These are phyloP conservation scores for Netelia virgata DNA, from an alignment of 2,888 invertebrate species.

Conservation along the genomic window DNA sequence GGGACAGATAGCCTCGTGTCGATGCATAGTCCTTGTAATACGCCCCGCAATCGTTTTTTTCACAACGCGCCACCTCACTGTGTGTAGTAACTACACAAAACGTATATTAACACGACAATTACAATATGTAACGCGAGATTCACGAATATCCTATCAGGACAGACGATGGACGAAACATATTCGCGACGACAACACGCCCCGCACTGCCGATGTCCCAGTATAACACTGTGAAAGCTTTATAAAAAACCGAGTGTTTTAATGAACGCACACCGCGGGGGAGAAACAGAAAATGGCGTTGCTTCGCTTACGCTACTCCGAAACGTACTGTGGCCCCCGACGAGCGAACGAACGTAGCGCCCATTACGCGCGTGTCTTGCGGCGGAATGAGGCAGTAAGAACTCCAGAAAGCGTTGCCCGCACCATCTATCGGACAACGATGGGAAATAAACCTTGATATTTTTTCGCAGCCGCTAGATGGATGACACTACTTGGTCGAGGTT, in stretches of 20 bases:
- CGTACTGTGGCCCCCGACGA: constrained; percentile 59
- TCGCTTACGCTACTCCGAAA: constrained; percentile 62
- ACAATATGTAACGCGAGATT: not conserved
- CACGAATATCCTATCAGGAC: not conserved
- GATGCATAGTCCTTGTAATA: constrained; percentile 75
- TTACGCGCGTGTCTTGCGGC: constrained; percentile 45
- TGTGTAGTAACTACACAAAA: constrained; percentile 1
- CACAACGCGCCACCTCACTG: constrained; percentile 58
- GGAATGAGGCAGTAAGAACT: constrained; percentile 1
- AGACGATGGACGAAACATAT: constrained; percentile 3
- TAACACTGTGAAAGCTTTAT: constrained; percentile 12
- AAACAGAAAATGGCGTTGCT: constrained; percentile 70
- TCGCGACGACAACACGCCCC: constrained; percentile 41
- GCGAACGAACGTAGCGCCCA: constrained; percentile 60
- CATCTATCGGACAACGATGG: not conserved
- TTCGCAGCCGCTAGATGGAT: not conserved
- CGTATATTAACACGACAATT: not conserved
- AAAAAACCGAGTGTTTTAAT: constrained; percentile 30
- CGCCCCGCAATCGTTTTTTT: constrained; percentile 55
- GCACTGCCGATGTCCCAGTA: constrained; percentile 15
- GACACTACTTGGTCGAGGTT: not conserved
- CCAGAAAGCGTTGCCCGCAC: not conserved
- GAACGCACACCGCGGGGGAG: constrained; percentile 44
- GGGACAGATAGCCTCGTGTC: constrained; percentile 75
- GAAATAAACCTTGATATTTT: not conserved